These are phyloP conservation scores for Cuniculus paca DNA, from an alignment of 2,797 vertebrate species.

Conservation along the genomic window DNA sequence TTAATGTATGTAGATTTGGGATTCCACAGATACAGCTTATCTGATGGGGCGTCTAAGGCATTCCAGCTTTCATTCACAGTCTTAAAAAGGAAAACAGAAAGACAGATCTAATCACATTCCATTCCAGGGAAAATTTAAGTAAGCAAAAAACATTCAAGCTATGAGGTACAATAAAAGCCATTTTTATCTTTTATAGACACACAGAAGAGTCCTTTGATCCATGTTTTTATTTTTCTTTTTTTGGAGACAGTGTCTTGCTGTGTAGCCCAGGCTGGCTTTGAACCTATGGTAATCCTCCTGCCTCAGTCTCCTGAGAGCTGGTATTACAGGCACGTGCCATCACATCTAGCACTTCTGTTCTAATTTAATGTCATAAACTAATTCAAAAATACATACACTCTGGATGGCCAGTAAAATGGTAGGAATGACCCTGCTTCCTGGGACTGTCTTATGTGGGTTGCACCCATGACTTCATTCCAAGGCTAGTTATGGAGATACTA, in stretches of 20 bases:
- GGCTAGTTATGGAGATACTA: neutral
- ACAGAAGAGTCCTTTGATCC: neutral
- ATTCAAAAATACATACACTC: neutral
- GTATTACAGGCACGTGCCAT: neutral
- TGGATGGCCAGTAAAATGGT: neutral
- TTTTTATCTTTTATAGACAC: constrained; percentile 21
- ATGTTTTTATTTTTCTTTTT: neutral
- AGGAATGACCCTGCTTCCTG: neutral
- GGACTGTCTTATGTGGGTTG: neutral
- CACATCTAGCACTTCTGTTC: neutral
- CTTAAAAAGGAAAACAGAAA: constrained; percentile 84
- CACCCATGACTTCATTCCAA: neutral
- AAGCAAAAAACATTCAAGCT: constrained; percentile 48
- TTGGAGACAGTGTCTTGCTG: neutral
- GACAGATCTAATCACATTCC: neutral
- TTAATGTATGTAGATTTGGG: constrained; percentile 98
- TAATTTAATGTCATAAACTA: neutral
- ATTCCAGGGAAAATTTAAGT: neutral
- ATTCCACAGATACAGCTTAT: constrained; percentile 96
- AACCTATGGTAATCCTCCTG: neutral
- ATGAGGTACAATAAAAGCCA: neutral
- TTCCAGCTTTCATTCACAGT: constrained; percentile 97
- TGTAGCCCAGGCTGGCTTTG: neutral
- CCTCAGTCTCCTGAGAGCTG: neutral
- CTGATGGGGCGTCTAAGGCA: constrained; percentile 93